These are phyloP conservation scores for Diadegma fenestrale DNA, from an alignment of 2,888 invertebrate species.

Conservation along the genomic window DNA sequence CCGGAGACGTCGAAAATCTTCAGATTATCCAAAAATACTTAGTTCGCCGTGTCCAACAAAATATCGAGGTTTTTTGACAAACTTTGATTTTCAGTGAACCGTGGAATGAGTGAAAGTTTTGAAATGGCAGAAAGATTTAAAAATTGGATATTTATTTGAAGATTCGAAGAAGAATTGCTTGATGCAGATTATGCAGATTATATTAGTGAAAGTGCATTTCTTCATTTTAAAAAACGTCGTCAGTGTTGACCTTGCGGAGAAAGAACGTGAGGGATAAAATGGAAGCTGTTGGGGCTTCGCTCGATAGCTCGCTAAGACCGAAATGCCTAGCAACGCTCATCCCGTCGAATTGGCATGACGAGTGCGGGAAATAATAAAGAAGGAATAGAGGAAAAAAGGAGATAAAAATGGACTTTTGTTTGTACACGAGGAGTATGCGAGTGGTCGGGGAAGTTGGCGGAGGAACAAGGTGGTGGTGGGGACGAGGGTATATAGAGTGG, in stretches of 20 bases:
- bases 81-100: too few species aligned
- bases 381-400: conserved; percentile 69
- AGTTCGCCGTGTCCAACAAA: too few species aligned
- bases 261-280: conserved; percentile 18
- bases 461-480: conserved; percentile 73
- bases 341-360: conserved; percentile 76
- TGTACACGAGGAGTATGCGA: conserved; percentile 69
- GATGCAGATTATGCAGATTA: too few species aligned
- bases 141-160: background rate
- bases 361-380: conserved; percentile 52
- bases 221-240: background rate
- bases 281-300: conserved; percentile 3
- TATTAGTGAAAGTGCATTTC: background rate
- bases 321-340: conserved; percentile 56
- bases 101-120: too few species aligned
- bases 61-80: too few species aligned
- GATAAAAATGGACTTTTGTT: conserved; percentile 70
- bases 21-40: too few species aligned
- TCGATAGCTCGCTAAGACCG: conserved; percentile 22
- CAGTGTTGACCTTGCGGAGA: background rate
- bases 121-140: background rate
- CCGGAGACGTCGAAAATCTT: too few species aligned
- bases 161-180: background rate
- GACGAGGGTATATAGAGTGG: background rate
- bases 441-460: conserved; percentile 58